These are phyloP conservation scores for Acarapis woodi DNA, from an alignment of 1,140 invertebrate genomes.

Conservation along the genomic window DNA sequence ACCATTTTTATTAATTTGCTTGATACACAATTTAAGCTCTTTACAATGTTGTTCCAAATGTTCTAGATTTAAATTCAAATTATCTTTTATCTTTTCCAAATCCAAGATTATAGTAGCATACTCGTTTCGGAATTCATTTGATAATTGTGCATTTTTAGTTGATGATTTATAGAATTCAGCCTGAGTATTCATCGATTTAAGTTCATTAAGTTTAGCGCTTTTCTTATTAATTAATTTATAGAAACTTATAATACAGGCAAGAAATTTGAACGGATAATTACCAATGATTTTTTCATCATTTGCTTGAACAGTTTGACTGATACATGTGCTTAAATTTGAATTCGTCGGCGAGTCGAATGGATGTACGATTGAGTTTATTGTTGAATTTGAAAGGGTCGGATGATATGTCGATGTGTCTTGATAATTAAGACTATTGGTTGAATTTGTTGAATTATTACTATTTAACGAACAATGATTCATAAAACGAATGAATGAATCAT, in stretches of 20 bases:
- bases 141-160: slow-evolving; percentile 28
- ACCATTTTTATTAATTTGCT: slow-evolving; percentile 59
- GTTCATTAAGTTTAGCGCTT: slow-evolving; percentile 39
- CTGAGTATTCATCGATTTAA: slow-evolving; percentile 64
- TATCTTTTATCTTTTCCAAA: slow-evolving; percentile 63
- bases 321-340: too few relatives aligned
- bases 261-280: slow-evolving; percentile 49
- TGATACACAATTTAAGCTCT: slow-evolving; percentile 62
- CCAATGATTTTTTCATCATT: slow-evolving; percentile 27
- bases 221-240: slow-evolving; percentile 59
- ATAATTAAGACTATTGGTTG: slow-evolving; percentile 9
- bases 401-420: slow-evolving; percentile 7
- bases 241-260: slow-evolving; percentile 56
- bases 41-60: slow-evolving; percentile 46
- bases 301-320: too few relatives aligned
- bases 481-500: slow-evolving; percentile 65
- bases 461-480: slow-evolving; percentile 57
- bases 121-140: slow-evolving; percentile 54
- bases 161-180: slow-evolving; percentile 47
- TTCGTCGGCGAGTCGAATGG: too few relatives aligned
- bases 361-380: too few relatives aligned
- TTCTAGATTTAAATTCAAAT: slow-evolving; percentile 53
- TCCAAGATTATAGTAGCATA: slow-evolving; percentile 69
- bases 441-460: slow-evolving; percentile 37
- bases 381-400: too few relatives aligned